Base-by-base conservation (phyloP, 2,888 invertebrate genomes). In the Bedellia somnulentella region DNA sequence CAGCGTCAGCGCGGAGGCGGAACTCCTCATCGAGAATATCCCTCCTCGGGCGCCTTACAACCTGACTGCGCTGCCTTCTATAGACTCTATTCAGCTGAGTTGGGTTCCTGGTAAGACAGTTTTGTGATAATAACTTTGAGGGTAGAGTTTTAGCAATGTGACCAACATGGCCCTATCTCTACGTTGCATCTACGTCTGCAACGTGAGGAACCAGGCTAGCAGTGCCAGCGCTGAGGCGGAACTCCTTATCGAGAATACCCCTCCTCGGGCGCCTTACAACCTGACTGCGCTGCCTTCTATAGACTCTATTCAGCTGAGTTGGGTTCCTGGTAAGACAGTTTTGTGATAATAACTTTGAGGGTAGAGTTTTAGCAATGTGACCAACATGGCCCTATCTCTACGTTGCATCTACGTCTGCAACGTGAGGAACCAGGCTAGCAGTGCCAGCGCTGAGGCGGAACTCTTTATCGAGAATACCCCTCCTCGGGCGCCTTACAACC, bases 41-140 rank as follows among this genome's bases (percentile, higher is more conserved):
- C 87, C 92, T 15, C 93, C 93, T n/a, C 85, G 92, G 47, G 92
- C 94, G 10, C 94, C 95, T 1, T 87, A 89, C 63, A 89, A 91
- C 67, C 79, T 96, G 24, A 82, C 86, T 13, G 92, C 90, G 13
- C 83, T 83, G 36, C 83, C 89, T 30, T 81, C 84, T 1, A 76
- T 79, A 37, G 80, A 80, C 43, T 82, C 86, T 30, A 85, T 93
- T 25, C 87, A 86, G 30, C 64, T 95, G 15, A 80, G 82, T 23
- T 95, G 94, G 95, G 78, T 85, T 39, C 89, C 93, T 23, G 81
- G 80, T 76, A 41, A 41, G 41, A 15, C 18, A n/a, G n/a, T n/a
- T n/a, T n/a, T n/a, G n/a, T n/a, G n/a, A n/a, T n/a, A n/a, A n/a
- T n/a, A n/a, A n/a, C n/a, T n/a, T n/a, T n/a, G n/a, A n/a, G n/a